Base-by-base conservation (phyloP, 2,888 invertebrate species). In the Drosophila testacea region DNA sequence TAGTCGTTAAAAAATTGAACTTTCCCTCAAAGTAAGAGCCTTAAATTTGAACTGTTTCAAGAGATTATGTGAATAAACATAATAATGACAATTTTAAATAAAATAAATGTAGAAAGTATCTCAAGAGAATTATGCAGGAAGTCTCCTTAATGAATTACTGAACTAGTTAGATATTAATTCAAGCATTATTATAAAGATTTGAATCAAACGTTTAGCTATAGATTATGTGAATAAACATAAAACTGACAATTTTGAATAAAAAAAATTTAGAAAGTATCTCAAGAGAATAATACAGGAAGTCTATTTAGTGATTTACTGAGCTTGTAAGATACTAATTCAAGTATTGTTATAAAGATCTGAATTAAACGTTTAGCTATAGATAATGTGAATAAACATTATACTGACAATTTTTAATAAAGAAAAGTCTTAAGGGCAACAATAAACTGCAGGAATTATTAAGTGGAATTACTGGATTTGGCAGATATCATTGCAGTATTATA, bases 81-180 rank as follows among this genome's bases (percentile, higher is more conserved):
- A 68, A 75, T 54, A 73, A 77, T 69, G 62, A 73, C 65, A 73
- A 13, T 64, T 73, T 64, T 47, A 30, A 51, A 57, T 60, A 38
- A 16, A 10, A 10, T 9, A 34, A 34, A 46, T 61, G 41, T 28
- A n/a, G 22, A n/a, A 36, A 46, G 32, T 10, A 27, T 34, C 74
- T 54, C 47, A 7, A 48, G 60, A 71, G 63, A 57, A 46, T 47
- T 70, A 27, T 32, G 11, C 7, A 22, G 22, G 22, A 22, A 22
- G 1, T 22, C 22, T 22, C 1, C 3, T 22, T 22, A 3, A 22
- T 22, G 22, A 22, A 22, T 3, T 22, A 22, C 22, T 3, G 3
- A 22, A 22, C 22, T 22, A 1, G 2, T 22, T 3, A 22, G 2
- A 22, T 22, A 22, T 22, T 22, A 22, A 22, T 22, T 22, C 22